These are phyloP conservation scores for Todus mexicanus DNA, from an alignment of 2,797 vertebrate genomes.

Conservation along the genomic window DNA sequence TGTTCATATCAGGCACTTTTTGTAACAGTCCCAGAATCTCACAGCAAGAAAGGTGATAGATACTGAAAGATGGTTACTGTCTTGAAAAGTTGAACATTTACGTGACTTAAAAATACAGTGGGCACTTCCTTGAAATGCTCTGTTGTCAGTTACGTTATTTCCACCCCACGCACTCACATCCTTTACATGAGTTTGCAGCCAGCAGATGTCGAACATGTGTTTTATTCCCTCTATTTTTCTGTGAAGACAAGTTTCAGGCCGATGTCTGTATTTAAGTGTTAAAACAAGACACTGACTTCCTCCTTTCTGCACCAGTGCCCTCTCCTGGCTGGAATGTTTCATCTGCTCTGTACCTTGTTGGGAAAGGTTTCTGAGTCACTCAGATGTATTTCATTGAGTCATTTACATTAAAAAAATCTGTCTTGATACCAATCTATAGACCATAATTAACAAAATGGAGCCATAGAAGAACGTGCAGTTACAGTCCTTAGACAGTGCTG, in stretches of 20 bases:
- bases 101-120: constrained; percentile 29
- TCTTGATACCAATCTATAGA: background rate
- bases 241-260: background rate
- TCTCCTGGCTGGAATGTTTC: constrained; percentile 29
- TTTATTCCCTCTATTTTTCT: background rate
- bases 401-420: background rate
- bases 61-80: background rate
- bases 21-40: fast-evolving
- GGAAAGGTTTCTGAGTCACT: background rate
- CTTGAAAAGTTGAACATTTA: too few species aligned
- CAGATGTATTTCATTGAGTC: background rate
- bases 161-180: constrained; percentile 1
- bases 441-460: background rate
- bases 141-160: constrained; percentile 46
- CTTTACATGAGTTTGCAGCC: background rate
- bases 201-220: background rate
- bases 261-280: background rate
- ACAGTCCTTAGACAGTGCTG: background rate
- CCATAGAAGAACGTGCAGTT: background rate
- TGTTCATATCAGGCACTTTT: background rate
- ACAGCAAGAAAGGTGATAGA: background rate
- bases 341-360: background rate
- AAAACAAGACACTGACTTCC: background rate
- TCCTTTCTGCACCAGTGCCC: background rate
- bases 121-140: constrained; percentile 34